These are phyloP conservation scores for Lasioglossum malachurum DNA, from an alignment of 2,888 invertebrate species.

Conservation along the genomic window DNA sequence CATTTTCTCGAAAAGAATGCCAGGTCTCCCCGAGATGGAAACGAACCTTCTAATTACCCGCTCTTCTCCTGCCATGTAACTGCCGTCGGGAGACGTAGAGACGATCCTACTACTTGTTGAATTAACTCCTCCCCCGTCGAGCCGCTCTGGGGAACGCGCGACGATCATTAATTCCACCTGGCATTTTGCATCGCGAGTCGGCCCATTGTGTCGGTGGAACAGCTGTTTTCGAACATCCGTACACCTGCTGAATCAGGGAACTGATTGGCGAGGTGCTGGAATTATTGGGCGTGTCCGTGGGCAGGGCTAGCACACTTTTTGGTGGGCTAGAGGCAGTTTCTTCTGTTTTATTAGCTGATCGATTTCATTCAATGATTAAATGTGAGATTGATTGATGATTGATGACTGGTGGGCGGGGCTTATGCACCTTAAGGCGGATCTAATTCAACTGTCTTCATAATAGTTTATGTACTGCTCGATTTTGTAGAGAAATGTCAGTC, in stretches of 20 bases:
- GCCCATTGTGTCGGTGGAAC: background rate
- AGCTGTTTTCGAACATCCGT: background rate
- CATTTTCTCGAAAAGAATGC: background rate
- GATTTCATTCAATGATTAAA: background rate
- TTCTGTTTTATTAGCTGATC: background rate
- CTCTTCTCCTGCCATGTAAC: background rate
- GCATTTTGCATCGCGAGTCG: background rate
- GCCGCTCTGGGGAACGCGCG: background rate
- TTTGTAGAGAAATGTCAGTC: too few species aligned
- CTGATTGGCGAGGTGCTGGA: background rate
- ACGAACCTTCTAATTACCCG: background rate
- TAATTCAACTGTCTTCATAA: too few species aligned
- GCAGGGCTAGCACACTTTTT: background rate
- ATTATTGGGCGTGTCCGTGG: background rate
- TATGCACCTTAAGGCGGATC: too few species aligned
- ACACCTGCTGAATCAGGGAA: background rate
- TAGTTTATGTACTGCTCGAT: too few species aligned
- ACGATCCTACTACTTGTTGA: slow-evolving; percentile 66
- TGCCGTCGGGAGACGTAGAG: background rate
- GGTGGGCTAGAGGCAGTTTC: background rate
- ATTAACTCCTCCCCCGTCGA: slow-evolving; percentile 45
- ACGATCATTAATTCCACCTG: slow-evolving; percentile 30
- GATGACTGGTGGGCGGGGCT: background rate
- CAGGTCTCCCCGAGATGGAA: background rate
- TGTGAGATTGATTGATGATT: background rate